Evolutionary conservation across 2,888 invertebrate species (phyloP).

Genomic region (Drosophila paramelanica): DNA sequence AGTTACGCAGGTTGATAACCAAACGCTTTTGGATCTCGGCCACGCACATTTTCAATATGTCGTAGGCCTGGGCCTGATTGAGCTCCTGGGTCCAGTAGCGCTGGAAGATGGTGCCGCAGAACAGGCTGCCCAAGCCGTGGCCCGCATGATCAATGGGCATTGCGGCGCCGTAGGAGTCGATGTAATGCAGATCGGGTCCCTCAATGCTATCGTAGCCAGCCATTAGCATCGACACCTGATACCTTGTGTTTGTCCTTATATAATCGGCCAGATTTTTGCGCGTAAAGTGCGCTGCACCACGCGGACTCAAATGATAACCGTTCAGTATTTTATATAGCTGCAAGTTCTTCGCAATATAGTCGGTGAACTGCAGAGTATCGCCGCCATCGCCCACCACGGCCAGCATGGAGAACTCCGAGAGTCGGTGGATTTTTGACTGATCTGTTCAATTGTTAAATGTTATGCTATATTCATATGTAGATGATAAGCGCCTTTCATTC

Average conservation of each 20-base stretch:
- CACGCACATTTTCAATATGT: conserved; percentile 93
- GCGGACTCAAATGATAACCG: conserved; percentile 96
- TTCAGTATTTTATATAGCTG: conserved; percentile 98
- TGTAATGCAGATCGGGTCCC: conserved; percentile 93
- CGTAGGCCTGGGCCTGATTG: conserved; percentile 91
- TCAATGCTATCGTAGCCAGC: conserved; percentile 90
- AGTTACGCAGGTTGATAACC: conserved; percentile 95
- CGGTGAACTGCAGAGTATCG: conserved; percentile 97
- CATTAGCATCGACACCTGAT: conserved; percentile 77
- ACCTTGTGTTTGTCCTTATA: conserved; percentile 91
- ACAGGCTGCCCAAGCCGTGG: conserved; percentile 97
- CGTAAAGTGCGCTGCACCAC: conserved; percentile 95
- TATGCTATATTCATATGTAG: neutral
- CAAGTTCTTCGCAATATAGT: conserved; percentile 98
- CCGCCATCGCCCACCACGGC: conserved; percentile 96
- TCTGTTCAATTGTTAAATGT: conserved; percentile 86
- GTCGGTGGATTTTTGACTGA: conserved; percentile 95
- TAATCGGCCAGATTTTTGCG: conserved; percentile 96
- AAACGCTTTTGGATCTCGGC: conserved; percentile 94
- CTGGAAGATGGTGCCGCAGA: conserved; percentile 96
- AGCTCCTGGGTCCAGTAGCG: conserved; percentile 92
- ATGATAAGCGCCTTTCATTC: conserved; percentile 69
- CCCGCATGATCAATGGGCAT: conserved; percentile 94
- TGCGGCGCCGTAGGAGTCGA: conserved; percentile 97
- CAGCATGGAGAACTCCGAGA: conserved; percentile 95